Percentiles rank a stretch among this genome's conserved stretches.
Conservation (phyloP, 2,113 vertebrate species). For the Pterocles gutturalis region DNA sequence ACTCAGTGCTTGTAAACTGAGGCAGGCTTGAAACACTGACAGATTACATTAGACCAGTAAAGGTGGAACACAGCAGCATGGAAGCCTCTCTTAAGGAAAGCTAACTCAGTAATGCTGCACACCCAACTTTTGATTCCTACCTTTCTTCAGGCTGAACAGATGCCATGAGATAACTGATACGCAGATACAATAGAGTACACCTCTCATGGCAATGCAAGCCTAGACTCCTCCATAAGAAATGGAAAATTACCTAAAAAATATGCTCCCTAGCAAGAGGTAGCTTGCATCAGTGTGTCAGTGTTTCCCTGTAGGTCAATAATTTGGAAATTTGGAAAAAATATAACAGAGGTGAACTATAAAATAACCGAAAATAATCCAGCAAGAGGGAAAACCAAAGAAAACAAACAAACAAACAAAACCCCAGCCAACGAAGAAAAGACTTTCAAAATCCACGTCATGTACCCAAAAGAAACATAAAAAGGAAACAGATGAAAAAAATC, state of each 20-base stretch:
- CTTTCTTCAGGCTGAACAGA: not conserved
- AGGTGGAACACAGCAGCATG: not conserved
- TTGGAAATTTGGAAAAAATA: not conserved
- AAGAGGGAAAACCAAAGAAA: not conserved
- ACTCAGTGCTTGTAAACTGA: not conserved
- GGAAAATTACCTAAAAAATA: not conserved
- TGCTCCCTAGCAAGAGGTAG: rapidly evolving
- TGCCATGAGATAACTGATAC: not conserved
- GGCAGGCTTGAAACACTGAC: not conserved
- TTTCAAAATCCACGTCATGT: not conserved
- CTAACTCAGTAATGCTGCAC: not conserved
- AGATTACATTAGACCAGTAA: not conserved
- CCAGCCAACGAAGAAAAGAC: rapidly evolving
- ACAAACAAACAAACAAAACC: not conserved
- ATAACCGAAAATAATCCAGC: not conserved
- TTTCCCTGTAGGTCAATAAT: not conserved
- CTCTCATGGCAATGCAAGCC: not conserved
- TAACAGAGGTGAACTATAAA: not conserved
- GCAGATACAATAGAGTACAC: not conserved
- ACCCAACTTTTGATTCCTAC: not conserved
- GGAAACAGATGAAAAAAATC: not conserved
- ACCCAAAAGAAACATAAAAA: not conserved
- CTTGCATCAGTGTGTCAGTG: not conserved
- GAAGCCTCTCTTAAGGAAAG: not conserved
- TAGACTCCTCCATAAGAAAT: not conserved